These are phyloP conservation scores for Stenurella melanura DNA, from an alignment of 2,888 invertebrate genomes.

Conservation along the genomic window DNA sequence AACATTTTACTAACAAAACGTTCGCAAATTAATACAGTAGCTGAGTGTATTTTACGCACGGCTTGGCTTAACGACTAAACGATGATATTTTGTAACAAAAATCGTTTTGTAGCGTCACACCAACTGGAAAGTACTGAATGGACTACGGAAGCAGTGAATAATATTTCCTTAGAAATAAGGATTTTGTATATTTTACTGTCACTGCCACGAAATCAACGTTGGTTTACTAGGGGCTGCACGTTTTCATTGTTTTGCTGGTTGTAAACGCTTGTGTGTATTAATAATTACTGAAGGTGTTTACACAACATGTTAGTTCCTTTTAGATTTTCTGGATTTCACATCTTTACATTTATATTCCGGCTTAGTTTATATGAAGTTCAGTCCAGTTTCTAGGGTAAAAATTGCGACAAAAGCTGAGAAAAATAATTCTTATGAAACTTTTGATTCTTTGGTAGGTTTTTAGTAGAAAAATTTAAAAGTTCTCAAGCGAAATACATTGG, in stretches of 20 bases:
- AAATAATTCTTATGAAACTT: no score
- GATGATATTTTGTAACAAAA: conserved; percentile 1
- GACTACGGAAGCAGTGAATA: conserved; percentile 6
- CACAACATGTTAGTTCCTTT: not conserved
- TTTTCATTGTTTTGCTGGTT: not conserved
- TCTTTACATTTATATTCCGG: not conserved
- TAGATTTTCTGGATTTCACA: not conserved
- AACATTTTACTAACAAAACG: conserved; percentile 20
- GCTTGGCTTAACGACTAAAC: conserved; percentile 17
- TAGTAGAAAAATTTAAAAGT: no score
- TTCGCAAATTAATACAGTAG: conserved; percentile 34
- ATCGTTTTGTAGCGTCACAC: not conserved
- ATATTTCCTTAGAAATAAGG: conserved; percentile 11
- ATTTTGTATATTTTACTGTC: conserved; percentile 7
- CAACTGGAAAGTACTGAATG: conserved; percentile 11
- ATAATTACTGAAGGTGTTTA: not conserved
- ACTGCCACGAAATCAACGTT: not conserved
- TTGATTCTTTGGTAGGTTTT: no score
- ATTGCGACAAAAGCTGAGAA: no score
- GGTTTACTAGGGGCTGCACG: not conserved
- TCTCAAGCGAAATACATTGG: no score
- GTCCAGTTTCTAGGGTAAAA: no score
- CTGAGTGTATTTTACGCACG: conserved; percentile 31
- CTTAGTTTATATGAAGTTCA: no score
- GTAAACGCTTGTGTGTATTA: not conserved